Evolutionary conservation across 2,888 invertebrate species (phyloP).

Genomic region (Apoderus coryli): DNA sequence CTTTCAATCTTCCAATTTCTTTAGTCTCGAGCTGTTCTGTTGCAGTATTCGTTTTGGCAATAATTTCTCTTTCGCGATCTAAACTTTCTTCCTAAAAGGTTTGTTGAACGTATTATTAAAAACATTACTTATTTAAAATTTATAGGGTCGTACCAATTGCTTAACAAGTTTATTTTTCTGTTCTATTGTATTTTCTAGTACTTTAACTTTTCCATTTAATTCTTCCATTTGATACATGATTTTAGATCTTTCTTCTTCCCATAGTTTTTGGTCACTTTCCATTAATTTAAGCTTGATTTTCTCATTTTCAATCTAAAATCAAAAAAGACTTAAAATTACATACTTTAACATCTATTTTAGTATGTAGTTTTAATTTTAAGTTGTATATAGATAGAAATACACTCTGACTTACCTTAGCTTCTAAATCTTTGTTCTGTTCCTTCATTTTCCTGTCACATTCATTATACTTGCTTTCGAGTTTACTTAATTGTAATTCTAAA

Average conservation of each 20-base stretch:
- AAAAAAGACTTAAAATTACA: slow-evolving; percentile 8
- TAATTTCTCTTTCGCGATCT: slow-evolving; percentile 35
- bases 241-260: slow-evolving; percentile 38
- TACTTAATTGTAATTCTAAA: slow-evolving; percentile 50
- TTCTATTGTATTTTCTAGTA: slow-evolving; percentile 41
- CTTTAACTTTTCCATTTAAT: slow-evolving; percentile 44
- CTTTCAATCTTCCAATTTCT: slow-evolving; percentile 26
- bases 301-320: slow-evolving; percentile 28
- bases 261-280: slow-evolving; percentile 35
- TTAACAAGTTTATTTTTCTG: slow-evolving; percentile 46
- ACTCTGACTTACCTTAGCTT: slow-evolving; percentile 47
- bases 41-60: slow-evolving; percentile 26
- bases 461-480: slow-evolving; percentile 49
- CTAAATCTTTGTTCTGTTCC: slow-evolving; percentile 42
- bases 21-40: slow-evolving; percentile 21
- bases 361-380: no score
- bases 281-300: slow-evolving; percentile 24
- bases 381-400: no score
- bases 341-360: no score
- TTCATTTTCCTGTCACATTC: slow-evolving; percentile 44
- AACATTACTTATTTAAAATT: slow-evolving; percentile 7
- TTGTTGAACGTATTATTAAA: slow-evolving; percentile 5
- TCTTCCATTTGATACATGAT: slow-evolving; percentile 36
- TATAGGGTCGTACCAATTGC: slow-evolving; percentile 41
- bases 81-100: slow-evolving; percentile 37